phyloP scores from a whole-genome alignment of 2,888 invertebrate species.

The Neria commutata region DNA sequence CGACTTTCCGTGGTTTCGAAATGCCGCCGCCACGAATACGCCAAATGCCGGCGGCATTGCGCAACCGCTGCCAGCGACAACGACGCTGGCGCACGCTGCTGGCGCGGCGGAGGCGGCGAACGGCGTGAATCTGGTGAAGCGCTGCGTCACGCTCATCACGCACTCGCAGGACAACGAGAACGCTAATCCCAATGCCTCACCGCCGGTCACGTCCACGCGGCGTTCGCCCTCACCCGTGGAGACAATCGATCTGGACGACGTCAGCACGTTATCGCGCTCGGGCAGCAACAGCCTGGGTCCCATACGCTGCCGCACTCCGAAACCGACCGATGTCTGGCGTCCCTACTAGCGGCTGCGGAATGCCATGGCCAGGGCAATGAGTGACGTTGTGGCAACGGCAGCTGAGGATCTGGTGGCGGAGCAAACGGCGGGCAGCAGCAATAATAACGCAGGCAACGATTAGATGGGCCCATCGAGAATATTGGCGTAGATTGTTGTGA shows the following conservation, averaged over 20 bases:
- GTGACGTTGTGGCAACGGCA: slow-evolving; percentile 11
- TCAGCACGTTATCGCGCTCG: slow-evolving; percentile 52
- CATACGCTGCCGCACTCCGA: slow-evolving; percentile 61
- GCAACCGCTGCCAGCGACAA: slow-evolving; percentile 5
- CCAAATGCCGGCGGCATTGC: slow-evolving; percentile 20
- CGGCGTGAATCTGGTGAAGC: slow-evolving; percentile 59
- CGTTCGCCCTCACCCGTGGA: slow-evolving; percentile 67
- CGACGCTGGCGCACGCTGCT: slow-evolving; percentile 12
- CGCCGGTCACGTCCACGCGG: slow-evolving; percentile 62
- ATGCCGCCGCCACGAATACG: slow-evolving; percentile 52
- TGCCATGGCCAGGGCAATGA: slow-evolving; percentile 36
- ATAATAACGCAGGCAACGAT: background rate
- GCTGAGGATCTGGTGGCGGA: slow-evolving; percentile 10
- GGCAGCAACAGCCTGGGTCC: slow-evolving; percentile 54
- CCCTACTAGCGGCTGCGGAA: slow-evolving; percentile 68
- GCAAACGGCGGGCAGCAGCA: background rate
- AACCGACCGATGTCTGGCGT: slow-evolving; percentile 77
- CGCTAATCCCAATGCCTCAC: slow-evolving; percentile 59
- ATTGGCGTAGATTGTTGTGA: slow-evolving; percentile 9
- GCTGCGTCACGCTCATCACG: slow-evolving; percentile 57
- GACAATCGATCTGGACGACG: slow-evolving; percentile 56
- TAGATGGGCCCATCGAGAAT: too few species aligned
- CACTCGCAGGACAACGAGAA: slow-evolving; percentile 57
- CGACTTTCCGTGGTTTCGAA: slow-evolving; percentile 72
- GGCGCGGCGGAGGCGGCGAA: slow-evolving; percentile 29